phyloP scores from a whole-genome alignment of 2,888 invertebrate species.

The Diarsia brunnea region DNA sequence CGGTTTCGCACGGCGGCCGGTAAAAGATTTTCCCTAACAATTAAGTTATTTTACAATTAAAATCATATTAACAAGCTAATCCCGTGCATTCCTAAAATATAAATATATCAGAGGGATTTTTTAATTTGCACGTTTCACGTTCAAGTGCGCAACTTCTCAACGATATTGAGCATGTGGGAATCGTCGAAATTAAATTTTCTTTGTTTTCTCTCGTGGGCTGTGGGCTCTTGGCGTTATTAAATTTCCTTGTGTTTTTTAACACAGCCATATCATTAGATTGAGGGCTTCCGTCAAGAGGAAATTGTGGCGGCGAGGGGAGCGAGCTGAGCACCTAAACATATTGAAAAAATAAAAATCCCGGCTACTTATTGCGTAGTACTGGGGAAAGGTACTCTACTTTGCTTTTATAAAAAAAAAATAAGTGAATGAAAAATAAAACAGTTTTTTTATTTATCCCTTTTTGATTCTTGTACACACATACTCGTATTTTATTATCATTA shows the following conservation, averaged over 20 bases:
- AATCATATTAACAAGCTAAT: constrained; percentile 14
- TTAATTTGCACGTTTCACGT: constrained; percentile 80
- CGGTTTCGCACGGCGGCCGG: constrained; percentile 45
- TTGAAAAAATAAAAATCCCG: constrained; percentile 90
- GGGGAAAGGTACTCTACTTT: constrained; percentile 78
- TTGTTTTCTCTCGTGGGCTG: constrained; percentile 86
- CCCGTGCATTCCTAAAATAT: constrained; percentile 20
- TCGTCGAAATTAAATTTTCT: constrained; percentile 90
- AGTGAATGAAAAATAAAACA: not conserved
- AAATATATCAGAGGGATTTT: constrained; percentile 59
- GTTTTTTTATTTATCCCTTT: not conserved
- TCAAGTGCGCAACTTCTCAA: constrained; percentile 83
- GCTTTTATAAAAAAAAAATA: not conserved
- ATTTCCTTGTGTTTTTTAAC: constrained; percentile 91
- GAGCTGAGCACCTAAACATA: constrained; percentile 88
- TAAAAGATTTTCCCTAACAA: constrained; percentile 26
- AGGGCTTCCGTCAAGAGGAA: constrained; percentile 91
- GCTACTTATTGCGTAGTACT: constrained; percentile 82
- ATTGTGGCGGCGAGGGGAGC: constrained; percentile 89
- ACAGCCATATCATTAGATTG: constrained; percentile 91
- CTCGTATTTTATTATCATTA: no score
- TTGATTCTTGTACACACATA: no score
- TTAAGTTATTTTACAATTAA: constrained; percentile 38
- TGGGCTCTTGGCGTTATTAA: constrained; percentile 89
- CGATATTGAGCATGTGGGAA: constrained; percentile 90